Evolutionary conservation across 2,113 vertebrate genomes (phyloP).

Genomic region (Chaetodon trifascialis): DNA sequence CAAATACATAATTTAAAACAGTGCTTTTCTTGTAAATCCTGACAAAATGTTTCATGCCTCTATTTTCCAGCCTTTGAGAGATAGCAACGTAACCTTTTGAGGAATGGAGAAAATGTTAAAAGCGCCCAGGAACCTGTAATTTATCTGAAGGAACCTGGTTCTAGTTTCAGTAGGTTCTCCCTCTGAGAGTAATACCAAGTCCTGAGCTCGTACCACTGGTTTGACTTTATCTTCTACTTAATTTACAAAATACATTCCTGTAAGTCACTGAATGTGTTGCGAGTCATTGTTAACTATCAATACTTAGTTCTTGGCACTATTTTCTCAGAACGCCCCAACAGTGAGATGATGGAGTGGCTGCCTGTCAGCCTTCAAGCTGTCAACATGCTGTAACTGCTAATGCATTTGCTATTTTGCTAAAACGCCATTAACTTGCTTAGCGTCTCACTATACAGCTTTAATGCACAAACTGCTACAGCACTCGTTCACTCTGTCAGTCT

Average conservation of each 20-base stretch:
- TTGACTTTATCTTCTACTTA: neutral
- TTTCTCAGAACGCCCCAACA: slow-evolving; percentile 29
- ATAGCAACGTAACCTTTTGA: too few relatives aligned
- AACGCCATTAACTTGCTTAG: slow-evolving; percentile 67
- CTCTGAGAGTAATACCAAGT: neutral
- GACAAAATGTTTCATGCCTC: too few relatives aligned
- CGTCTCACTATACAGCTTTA: slow-evolving; percentile 62
- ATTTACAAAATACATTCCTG: slow-evolving; percentile 17
- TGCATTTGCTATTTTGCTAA: slow-evolving; percentile 71
- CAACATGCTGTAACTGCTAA: slow-evolving; percentile 61
- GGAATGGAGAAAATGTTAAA: neutral
- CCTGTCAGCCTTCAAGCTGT: slow-evolving; percentile 59
- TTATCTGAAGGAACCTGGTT: neutral
- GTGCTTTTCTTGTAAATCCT: too few relatives aligned
- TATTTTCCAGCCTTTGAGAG: too few relatives aligned
- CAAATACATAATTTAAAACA: too few relatives aligned
- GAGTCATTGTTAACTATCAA: neutral
- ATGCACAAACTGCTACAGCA: slow-evolving; percentile 59
- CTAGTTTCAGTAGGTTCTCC: neutral
- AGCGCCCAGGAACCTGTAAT: neutral
- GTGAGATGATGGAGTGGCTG: slow-evolving; percentile 42
- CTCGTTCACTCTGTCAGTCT: slow-evolving; percentile 68
- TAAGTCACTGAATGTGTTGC: neutral
- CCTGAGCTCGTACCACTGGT: neutral
- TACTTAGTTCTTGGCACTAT: slow-evolving; percentile 1